Evolutionary conservation across 2,113 vertebrate genomes (phyloP), one percentile per base, ranked within the genome.

Genomic region (human): DNA sequence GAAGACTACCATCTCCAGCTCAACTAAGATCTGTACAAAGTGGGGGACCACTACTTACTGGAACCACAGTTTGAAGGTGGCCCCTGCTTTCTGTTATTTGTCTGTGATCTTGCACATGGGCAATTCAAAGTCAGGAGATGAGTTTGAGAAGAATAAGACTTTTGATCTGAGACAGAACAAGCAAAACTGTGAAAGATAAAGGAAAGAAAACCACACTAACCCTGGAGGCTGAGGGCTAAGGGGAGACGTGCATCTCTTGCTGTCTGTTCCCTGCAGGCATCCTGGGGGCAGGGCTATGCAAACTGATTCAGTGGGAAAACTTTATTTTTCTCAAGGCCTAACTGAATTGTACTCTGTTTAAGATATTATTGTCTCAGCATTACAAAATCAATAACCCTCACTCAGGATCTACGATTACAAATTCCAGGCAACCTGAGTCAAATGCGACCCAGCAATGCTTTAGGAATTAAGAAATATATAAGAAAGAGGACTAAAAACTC

Each of bases 361-460:
- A 89, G 94, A 94, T 93, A 95, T 96, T 90, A 96, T 94, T 89
- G 87, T 93, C 96, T 93, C 27, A 7, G 85, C 85, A 96, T 96
- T 93, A 95, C 59, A 95, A 97, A 97, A 98, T 97, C 96, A 94
- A 97, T 97, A 97, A 82, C 73, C 61, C 35, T 96, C 94, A 89
- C 45, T 64, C 38, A 89, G 72, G 83, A 93, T 94, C 90, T 89
- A 76, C 0, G 10, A 95, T 97, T 94, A 96, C 92, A 96, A 88
- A 96, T 86, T 91, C 23, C 75, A 91, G 93, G 84, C 88, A 84
- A 48, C 73, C 93, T 92, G 79, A 96, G 66, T 73, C 57, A 91
- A 91, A 86, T 43, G 93, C 12, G 6, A 81, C 50, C 55, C 79
- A 72, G 64, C 17, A 43, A 23, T 55, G 43, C 89, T 91, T 94